Conservation (phyloP, 1,140 invertebrate genomes). For the Calephelis nemesis region DNA sequence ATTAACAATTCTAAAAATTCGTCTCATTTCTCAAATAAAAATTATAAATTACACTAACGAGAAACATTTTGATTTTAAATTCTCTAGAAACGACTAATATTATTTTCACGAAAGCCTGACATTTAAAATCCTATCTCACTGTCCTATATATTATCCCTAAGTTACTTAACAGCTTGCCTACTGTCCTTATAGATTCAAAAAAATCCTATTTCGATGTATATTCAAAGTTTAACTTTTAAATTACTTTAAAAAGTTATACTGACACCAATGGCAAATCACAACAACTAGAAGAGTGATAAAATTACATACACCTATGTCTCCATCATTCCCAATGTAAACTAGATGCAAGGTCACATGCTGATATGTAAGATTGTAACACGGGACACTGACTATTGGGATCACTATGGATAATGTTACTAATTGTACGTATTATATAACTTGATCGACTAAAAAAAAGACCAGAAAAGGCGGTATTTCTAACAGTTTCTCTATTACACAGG, state of each 20-base stretch:
- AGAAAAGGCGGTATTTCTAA: neutral
- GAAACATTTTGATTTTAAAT: neutral
- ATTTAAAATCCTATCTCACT: slow-evolving; percentile 1
- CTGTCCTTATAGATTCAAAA: slow-evolving; percentile 35
- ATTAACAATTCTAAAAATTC: neutral
- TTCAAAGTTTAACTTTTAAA: slow-evolving; percentile 32
- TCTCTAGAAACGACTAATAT: neutral
- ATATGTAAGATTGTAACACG: slow-evolving; percentile 69
- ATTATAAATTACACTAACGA: neutral
- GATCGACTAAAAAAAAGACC: neutral
- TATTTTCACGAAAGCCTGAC: slow-evolving; percentile 7
- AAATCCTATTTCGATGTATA: slow-evolving; percentile 70
- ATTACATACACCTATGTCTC: slow-evolving; percentile 50
- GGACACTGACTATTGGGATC: slow-evolving; percentile 10
- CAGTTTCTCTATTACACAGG: neutral
- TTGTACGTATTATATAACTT: neutral
- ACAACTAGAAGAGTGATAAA: slow-evolving; percentile 56
- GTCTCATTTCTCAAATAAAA: slow-evolving; percentile 1
- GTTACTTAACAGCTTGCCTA: slow-evolving; percentile 13
- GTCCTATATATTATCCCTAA: neutral
- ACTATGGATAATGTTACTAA: neutral
- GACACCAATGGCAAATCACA: slow-evolving; percentile 63
- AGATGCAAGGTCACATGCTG: slow-evolving; percentile 62
- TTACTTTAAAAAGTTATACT: slow-evolving; percentile 27
- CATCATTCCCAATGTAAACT: slow-evolving; percentile 8